Evolutionary conservation across 2,888 invertebrate genomes (phyloP).

Genomic region (Zhuqinia jingwanae): DNA sequence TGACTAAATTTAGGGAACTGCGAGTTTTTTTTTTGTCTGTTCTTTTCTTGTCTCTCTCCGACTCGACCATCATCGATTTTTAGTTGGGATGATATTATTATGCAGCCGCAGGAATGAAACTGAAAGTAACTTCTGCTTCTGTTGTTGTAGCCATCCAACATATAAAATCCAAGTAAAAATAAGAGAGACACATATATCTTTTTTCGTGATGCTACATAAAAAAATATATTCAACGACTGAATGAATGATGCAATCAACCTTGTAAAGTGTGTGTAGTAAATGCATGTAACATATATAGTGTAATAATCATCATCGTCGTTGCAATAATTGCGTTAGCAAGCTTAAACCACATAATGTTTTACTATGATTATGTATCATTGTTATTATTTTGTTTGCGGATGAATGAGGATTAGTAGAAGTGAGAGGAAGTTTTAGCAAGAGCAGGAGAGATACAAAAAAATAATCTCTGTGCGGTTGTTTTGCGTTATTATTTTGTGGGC

Average conservation of each 20-base stretch:
- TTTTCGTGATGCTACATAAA: neutral
- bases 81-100: too few species aligned
- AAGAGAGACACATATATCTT: too few species aligned
- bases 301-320: constrained; percentile 3
- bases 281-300: neutral
- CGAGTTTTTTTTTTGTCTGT: neutral
- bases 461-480: constrained; percentile 35
- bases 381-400: constrained; percentile 44
- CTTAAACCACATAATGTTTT: constrained; percentile 52
- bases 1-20: constrained; percentile 23
- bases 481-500: constrained; percentile 10
- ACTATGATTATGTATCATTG: neutral
- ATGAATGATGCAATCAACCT: constrained; percentile 67
- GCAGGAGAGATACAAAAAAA: neutral
- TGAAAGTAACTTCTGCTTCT: too few species aligned
- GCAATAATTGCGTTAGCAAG: constrained; percentile 47
- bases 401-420: constrained; percentile 28
- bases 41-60: too few species aligned
- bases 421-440: neutral
- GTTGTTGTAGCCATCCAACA: too few species aligned
- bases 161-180: too few species aligned
- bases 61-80: too few species aligned
- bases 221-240: constrained; percentile 35
- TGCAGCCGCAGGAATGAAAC: too few species aligned
- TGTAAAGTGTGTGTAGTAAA: constrained; percentile 59